Evolutionary conservation across 23 tunicate genomes (phyloP), one percentile per base, ranked within the genome.

Genomic region (Ciona savignyi): DNA sequence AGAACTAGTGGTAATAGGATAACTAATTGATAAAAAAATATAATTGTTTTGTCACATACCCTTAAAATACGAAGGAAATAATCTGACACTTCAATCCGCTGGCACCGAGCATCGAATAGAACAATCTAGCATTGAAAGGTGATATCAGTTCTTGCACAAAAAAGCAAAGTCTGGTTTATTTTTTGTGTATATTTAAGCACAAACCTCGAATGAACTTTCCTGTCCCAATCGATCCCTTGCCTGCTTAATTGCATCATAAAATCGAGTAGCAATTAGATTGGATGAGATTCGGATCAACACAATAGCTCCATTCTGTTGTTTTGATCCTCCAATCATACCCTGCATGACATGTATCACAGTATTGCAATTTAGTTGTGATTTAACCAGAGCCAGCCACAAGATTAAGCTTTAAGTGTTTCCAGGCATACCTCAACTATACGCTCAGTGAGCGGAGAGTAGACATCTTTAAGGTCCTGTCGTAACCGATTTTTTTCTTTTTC

Each of bases 131-230:
- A 64, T n/a, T n/a, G 60, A 61, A 29, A 68, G n/a, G 29, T 3
- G 3, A 68, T 68, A 3, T 29, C 33, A 49, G 20, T 20, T 11
- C 61, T 49, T 49, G 19, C 20, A 49, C 20, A 49, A 11, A 11
- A 49, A 49, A 49, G 20, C 15, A 11, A 49, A 49, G 15, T 49
- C 61, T 11, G 19, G 20, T 11, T 49, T 11, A 49, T 49, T 49
- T 49, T 49, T 49, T n/a, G n/a, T n/a, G n/a, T n/a, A n/a, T n/a
- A n/a, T n/a, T n/a, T n/a, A n/a, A n/a, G n/a, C n/a, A 27, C 34
- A 35, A 48, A 87, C 95, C 66, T 87, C 95, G 65, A 87, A 87
- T 9, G 67, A 63, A 15, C 71, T 21, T 34, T 81, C 65, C 32
- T 80, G 68, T 21, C 51, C 69, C 29, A 87, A 64, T 63, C 49